These are phyloP conservation scores for Uromys caudimaculatus DNA, from an alignment of 2,797 vertebrate species.

Conservation along the genomic window DNA sequence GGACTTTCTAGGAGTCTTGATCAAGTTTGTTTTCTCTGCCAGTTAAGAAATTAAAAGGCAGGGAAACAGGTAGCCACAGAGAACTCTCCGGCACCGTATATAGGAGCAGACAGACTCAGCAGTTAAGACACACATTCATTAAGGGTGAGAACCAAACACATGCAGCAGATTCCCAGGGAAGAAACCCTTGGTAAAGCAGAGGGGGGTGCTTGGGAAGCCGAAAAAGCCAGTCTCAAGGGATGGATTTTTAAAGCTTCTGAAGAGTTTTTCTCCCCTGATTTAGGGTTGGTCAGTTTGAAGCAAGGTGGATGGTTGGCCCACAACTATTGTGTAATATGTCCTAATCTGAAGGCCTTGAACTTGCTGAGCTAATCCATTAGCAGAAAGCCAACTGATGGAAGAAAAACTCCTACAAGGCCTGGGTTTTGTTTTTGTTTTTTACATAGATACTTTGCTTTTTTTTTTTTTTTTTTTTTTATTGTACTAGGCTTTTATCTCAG, in stretches of 20 bases:
- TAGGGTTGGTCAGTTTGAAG: neutral
- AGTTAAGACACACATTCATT: neutral
- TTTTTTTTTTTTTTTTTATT: neutral
- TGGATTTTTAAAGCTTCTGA: neutral
- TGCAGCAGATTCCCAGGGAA: neutral
- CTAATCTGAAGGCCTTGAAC: too few species aligned
- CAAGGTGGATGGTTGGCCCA: neutral
- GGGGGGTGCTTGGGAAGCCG: too few species aligned
- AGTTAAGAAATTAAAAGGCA: neutral
- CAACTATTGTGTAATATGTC: neutral
- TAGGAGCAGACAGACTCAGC: neutral
- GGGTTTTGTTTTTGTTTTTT: neutral
- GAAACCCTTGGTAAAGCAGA: neutral
- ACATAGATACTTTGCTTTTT: too few species aligned
- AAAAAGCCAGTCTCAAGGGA: too few species aligned
- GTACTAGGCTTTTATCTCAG: neutral
- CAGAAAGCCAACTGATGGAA: too few species aligned
- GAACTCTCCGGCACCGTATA: neutral
- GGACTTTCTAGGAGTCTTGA: neutral
- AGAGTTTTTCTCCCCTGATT: neutral
- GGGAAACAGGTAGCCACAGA: neutral
- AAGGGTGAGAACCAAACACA: neutral
- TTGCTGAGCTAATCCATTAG: neutral
- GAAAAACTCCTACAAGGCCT: neutral
- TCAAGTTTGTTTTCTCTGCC: neutral